Base-by-base conservation (phyloP, 1,140 invertebrate genomes). In the Megalonaias nervosa region DNA sequence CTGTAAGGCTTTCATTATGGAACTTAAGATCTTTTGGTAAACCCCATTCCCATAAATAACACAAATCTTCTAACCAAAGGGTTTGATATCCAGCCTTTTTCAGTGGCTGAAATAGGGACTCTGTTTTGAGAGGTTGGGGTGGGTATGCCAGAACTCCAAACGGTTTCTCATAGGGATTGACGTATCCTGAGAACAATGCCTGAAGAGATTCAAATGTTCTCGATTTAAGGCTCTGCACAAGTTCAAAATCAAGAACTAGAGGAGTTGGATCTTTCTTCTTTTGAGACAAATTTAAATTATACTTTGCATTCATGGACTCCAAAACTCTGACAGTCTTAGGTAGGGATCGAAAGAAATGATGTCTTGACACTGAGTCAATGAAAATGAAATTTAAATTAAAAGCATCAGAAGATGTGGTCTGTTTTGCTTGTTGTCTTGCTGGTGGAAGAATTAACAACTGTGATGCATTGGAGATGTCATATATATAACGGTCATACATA, bases 11-110 rank as follows among this genome's bases (percentile, higher is more conserved):
- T 70, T 83, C 83, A 74, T 90, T 83, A 48, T 84, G 71, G 13
- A 87, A 85, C 23, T 81, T 80, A 38, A 90, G 79, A 73, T 90
- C 89, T 74, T 88, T 90, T 15, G 85, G 76, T 26, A 90, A 61
- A 0, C 89, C 89, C 89, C 89, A 90, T 76, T 90, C 88, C 88
- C 88, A 90, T 13, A 74, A 76, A 74, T 85, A 89, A 73, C 89
- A 90, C 56, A 90, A 67, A 79, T 90, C 89, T 68, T 90, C 89
- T 31, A 89, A 70, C 85, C 84, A 90, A n/a, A 90, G 77, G 48
- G 85, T 90, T 59, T 65, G 74, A 61, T 87, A 90, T 13, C 85
- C 86, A 38, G 61, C 62, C 15, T 81, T 58, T 67, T 85, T 86
- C 60, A 87, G 84, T 17, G 72, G 77, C 56, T 70, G 64, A 48